Evolutionary conservation across 2,888 invertebrate species (phyloP).

Genomic region (Cheiracanthium punctorium): DNA sequence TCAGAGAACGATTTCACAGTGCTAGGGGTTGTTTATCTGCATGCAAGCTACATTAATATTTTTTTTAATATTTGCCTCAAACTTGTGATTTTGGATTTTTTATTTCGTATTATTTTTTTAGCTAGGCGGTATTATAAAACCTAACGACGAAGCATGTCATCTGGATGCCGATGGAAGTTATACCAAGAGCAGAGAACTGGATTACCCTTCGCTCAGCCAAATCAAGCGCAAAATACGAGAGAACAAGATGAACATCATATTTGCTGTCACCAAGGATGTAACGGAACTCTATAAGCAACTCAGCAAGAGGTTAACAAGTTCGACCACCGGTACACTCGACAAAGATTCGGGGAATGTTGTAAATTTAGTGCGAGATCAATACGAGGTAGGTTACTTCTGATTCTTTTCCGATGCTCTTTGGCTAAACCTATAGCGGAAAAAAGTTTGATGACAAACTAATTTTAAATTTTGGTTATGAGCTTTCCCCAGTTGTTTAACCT

Average conservation of each 20-base stretch:
- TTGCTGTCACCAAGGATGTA: slow-evolving; percentile 94
- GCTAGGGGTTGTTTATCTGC: no score
- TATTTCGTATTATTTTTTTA: slow-evolving; percentile 74
- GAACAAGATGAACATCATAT: slow-evolving; percentile 96
- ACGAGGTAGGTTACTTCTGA: slow-evolving; percentile 78
- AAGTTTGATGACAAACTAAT: no score
- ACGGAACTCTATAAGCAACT: slow-evolving; percentile 88
- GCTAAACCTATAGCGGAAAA: no score
- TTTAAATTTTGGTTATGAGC: no score
- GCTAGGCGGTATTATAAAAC: slow-evolving; percentile 93
- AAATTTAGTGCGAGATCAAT: slow-evolving; percentile 92
- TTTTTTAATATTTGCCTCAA: no score
- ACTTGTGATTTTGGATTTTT: no score
- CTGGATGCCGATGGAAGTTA: slow-evolving; percentile 84
- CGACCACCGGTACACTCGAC: slow-evolving; percentile 91
- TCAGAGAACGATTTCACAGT: no score
- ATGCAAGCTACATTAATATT: no score
- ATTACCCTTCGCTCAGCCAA: slow-evolving; percentile 98
- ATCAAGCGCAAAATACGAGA: slow-evolving; percentile 86
- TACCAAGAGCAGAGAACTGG: slow-evolving; percentile 87
- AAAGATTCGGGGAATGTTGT: slow-evolving; percentile 97
- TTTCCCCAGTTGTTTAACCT: no score
- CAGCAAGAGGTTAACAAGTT: slow-evolving; percentile 91
- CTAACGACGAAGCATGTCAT: slow-evolving; percentile 94
- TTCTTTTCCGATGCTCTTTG: no score